phyloP scores from a whole-genome alignment of 2,888 invertebrate genomes.

The Drosophila peninsularis region DNA sequence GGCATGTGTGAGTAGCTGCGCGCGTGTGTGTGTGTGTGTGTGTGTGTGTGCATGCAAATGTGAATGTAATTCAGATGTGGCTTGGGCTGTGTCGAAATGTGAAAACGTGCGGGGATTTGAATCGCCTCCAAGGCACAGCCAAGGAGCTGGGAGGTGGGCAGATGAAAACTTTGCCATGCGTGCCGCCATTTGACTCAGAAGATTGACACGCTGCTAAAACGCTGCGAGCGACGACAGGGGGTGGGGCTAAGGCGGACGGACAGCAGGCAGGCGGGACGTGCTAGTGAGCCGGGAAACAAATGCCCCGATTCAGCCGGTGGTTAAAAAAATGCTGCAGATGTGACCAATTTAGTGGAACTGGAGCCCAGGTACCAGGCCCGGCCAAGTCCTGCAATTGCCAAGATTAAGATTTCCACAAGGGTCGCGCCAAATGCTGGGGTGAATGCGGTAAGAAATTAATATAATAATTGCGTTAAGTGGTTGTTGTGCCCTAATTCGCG shows the following conservation, averaged over 20 bases:
- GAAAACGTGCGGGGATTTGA: conserved; percentile 75
- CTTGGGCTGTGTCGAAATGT: conserved; percentile 55
- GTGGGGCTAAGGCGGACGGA: not conserved
- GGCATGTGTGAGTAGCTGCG: conserved; percentile 42
- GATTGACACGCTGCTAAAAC: conserved; percentile 78
- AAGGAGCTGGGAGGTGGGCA: not conserved
- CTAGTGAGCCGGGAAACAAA: conserved; percentile 35
- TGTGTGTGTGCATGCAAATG: conserved; percentile 58
- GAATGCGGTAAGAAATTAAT: conserved; percentile 62
- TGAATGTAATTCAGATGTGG: conserved; percentile 62
- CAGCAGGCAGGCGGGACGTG: conserved; percentile 17
- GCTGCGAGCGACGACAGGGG: conserved; percentile 39
- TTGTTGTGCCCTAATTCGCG: conserved; percentile 42
- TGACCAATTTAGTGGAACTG: conserved; percentile 76
- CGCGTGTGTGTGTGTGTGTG: conserved; percentile 18
- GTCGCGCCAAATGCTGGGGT: conserved; percentile 22
- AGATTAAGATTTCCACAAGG: conserved; percentile 51
- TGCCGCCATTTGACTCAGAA: conserved; percentile 76
- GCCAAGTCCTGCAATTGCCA: conserved; percentile 50
- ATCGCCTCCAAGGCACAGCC: conserved; percentile 31
- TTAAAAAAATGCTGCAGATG: conserved; percentile 68
- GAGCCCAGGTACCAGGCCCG: conserved; percentile 42
- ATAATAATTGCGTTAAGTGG: conserved; percentile 72
- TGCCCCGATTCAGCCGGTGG: conserved; percentile 25
- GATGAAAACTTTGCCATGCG: conserved; percentile 71